phyloP scores from a whole-genome alignment of 1,140 invertebrate species.

The Ips nitidus region DNA sequence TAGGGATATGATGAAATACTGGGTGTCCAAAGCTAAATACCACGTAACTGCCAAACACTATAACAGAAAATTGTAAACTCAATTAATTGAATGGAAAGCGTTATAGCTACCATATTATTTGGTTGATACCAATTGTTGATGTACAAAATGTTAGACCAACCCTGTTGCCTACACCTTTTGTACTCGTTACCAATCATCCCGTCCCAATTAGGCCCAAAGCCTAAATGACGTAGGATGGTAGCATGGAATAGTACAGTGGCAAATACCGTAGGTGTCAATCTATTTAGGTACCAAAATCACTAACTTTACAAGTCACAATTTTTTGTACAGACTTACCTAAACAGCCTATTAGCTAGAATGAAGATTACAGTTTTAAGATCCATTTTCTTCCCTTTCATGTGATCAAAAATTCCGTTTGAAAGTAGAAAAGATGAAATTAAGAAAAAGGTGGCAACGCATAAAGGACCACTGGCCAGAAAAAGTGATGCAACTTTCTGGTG shows the following conservation, averaged over 20 bases:
- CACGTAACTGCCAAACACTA: constrained; percentile 52
- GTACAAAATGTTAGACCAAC: constrained; percentile 59
- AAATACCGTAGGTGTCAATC: constrained; percentile 39
- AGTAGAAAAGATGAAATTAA: constrained; percentile 36
- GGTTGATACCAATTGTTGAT: constrained; percentile 59
- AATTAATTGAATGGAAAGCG: background rate
- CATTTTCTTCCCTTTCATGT: constrained; percentile 31
- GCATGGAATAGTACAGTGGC: constrained; percentile 39
- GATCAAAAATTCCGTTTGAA: constrained; percentile 29
- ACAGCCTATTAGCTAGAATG: constrained; percentile 31
- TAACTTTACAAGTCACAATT: background rate
- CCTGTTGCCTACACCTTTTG: constrained; percentile 44
- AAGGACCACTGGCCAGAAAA: constrained; percentile 31
- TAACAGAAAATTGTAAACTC: constrained; percentile 15
- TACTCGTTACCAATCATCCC: constrained; percentile 38
- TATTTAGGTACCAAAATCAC: constrained; percentile 22
- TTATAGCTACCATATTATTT: constrained; percentile 45
- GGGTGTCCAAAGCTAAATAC: constrained; percentile 54
- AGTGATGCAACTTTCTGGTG: constrained; percentile 17
- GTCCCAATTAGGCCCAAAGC: constrained; percentile 44
- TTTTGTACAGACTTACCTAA: constrained; percentile 25
- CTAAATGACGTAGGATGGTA: constrained; percentile 38
- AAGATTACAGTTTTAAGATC: constrained; percentile 18
- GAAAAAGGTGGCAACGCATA: constrained; percentile 38
- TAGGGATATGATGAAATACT: constrained; percentile 49